A percentile compares a stretch with the other conserved stretches of the same genome.
Conservation (phyloP, 2,797 vertebrate genomes). For the Crocidura indochinensis region DNA sequence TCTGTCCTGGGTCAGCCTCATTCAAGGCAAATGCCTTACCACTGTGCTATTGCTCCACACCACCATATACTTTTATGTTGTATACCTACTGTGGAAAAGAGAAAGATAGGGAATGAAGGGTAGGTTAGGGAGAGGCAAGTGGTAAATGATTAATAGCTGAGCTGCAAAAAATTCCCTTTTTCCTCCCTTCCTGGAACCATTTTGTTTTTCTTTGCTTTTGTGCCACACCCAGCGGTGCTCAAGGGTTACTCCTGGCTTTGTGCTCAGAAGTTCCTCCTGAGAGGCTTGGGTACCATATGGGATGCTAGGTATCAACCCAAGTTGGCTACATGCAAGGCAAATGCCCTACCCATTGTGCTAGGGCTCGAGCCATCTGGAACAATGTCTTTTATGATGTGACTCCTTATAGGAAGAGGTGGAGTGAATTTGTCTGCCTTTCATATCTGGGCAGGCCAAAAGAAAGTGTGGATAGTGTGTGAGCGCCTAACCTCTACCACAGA, state of each 20-base stretch:
- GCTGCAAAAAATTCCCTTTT: not conserved
- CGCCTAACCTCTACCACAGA: not conserved
- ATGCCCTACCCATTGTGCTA: no score
- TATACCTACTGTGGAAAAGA: not conserved
- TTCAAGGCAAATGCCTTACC: no score
- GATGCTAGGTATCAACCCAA: no score
- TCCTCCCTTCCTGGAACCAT: accelerated
- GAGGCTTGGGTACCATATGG: no score
- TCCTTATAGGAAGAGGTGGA: not conserved
- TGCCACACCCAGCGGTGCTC: no score
- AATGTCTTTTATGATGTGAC: not conserved
- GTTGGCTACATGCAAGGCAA: no score
- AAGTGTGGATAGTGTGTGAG: not conserved
- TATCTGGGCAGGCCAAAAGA: not conserved
- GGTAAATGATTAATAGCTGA: accelerated
- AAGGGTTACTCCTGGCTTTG: no score
- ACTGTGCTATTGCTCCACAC: no score
- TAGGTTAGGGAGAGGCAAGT: not conserved
- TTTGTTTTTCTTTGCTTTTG: not conserved
- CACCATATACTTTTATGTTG: no score
- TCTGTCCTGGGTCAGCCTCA: no score
- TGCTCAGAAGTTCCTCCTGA: no score
- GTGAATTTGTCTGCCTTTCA: not conserved
- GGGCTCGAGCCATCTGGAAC: not conserved
- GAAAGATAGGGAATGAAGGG: not conserved